These are phyloP conservation scores for Ammodytes dubius DNA, from an alignment of 2,113 vertebrate species.

Conservation along the genomic window DNA sequence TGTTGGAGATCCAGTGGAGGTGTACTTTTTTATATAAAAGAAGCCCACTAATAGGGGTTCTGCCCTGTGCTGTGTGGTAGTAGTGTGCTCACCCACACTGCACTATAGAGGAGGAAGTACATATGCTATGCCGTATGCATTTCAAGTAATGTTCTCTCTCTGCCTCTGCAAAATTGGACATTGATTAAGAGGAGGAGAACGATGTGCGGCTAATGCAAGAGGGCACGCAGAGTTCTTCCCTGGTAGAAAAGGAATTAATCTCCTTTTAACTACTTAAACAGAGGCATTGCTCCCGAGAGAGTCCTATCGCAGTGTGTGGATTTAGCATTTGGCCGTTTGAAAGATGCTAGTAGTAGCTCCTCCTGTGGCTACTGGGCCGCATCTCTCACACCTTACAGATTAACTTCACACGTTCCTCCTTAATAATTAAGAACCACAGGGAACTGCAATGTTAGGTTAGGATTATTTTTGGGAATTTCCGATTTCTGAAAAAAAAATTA, in stretches of 20 bases:
- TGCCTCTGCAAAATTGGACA: constrained; percentile 65
- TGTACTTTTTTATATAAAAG: constrained; percentile 34
- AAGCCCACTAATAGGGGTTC: constrained; percentile 60
- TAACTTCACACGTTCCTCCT: not conserved
- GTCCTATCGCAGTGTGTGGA: constrained; percentile 10
- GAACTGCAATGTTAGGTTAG: not conserved
- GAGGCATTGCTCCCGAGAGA: constrained; percentile 51
- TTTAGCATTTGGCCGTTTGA: constrained; percentile 62
- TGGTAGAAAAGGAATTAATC: constrained; percentile 71
- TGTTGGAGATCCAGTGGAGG: constrained; percentile 28
- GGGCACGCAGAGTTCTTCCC: constrained; percentile 49
- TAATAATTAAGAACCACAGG: not conserved
- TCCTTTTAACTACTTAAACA: constrained; percentile 69
- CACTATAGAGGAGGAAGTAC: constrained; percentile 9
- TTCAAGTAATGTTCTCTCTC: constrained; percentile 40
- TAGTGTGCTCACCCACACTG: constrained; percentile 9
- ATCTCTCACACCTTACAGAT: constrained; percentile 12
- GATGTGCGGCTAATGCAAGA: constrained; percentile 60
- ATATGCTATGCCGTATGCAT: constrained; percentile 25
- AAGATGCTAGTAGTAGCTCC: constrained; percentile 19
- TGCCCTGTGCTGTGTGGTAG: constrained; percentile 40
- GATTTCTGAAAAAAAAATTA: not conserved
- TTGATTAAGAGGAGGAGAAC: constrained; percentile 69
- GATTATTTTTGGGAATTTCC: not conserved
- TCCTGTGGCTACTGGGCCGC: constrained; percentile 31